Evolutionary conservation across 2,113 vertebrate genomes (phyloP).

Genomic region (Chaetodon auriga): DNA sequence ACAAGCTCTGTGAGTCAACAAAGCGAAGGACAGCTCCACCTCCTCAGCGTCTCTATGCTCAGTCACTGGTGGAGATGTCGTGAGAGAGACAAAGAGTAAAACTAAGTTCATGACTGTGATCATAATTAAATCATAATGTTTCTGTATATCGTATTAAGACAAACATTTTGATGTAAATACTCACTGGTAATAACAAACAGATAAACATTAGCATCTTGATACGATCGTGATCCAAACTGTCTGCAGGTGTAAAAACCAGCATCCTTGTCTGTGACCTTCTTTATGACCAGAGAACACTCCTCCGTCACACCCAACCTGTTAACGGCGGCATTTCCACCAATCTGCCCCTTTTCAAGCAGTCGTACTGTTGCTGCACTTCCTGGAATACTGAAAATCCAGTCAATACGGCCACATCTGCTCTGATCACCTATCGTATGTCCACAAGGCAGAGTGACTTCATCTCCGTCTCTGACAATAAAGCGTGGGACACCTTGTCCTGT

Average conservation of each 20-base stretch:
- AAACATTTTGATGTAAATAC: constrained; percentile 12
- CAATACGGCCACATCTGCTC: rapidly evolving
- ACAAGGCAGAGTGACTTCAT: constrained; percentile 27
- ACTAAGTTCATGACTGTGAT: not conserved
- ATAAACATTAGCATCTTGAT: rapidly evolving
- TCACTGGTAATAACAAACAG: constrained; percentile 28
- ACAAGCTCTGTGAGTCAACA: rapidly evolving
- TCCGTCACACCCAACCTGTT: constrained; percentile 17
- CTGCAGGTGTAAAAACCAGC: not conserved
- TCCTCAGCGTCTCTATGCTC: rapidly evolving
- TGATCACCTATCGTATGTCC: not conserved
- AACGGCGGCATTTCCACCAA: rapidly evolving
- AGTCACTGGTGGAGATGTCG: constrained; percentile 33
- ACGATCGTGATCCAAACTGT: not conserved
- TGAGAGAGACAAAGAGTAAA: constrained; percentile 3
- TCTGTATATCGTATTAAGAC: not conserved
- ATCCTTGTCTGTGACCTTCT: not conserved
- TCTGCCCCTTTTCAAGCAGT: rapidly evolving
- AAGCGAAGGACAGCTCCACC: constrained; percentile 4
- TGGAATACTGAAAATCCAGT: rapidly evolving
- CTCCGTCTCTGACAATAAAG: not conserved
- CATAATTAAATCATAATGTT: not conserved
- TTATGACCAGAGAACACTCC: constrained; percentile 41
- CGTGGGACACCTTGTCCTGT: rapidly evolving
- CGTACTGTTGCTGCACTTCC: rapidly evolving